phyloP scores from a whole-genome alignment of 2,888 invertebrate genomes.

The Acleris emargana region DNA sequence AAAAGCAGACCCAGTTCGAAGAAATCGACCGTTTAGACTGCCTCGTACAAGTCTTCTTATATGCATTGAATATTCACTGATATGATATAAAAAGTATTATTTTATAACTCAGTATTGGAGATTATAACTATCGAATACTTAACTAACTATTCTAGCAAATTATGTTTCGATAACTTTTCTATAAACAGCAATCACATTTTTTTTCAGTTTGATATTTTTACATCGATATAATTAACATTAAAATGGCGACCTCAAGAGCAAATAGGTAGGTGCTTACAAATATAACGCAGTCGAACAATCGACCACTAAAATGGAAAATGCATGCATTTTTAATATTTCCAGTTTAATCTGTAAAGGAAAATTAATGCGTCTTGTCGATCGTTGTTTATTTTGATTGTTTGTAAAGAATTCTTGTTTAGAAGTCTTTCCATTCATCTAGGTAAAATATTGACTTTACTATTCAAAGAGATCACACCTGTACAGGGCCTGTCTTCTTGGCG shows the following conservation, averaged over 20 bases:
- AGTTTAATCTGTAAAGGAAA: neutral
- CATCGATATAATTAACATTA: neutral
- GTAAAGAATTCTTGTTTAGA: neutral
- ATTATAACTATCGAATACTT: slow-evolving; percentile 3
- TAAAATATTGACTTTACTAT: neutral
- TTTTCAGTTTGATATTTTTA: neutral
- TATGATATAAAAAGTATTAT: too few relatives aligned
- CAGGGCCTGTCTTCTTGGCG: too few relatives aligned
- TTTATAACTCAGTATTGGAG: neutral
- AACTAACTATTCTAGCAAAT: neutral
- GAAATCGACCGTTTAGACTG: too few relatives aligned
- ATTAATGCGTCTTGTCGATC: too few relatives aligned
- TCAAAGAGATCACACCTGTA: too few relatives aligned
- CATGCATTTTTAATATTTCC: neutral
- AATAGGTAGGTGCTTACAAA: neutral
- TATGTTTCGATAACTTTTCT: slow-evolving; percentile 2
- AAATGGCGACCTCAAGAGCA: neutral
- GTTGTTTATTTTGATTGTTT: neutral
- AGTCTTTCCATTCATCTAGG: neutral
- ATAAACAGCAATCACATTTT: neutral
- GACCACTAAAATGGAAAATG: too few relatives aligned
- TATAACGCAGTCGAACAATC: too few relatives aligned
- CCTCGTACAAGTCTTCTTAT: too few relatives aligned
- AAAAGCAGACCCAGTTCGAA: too few relatives aligned
- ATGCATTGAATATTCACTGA: too few relatives aligned